A percentile compares a stretch with the other conserved stretches of the same genome.
Evolutionary conservation across 2,888 invertebrate species (phyloP).

Genomic region (Drosophila lacicola): DNA sequence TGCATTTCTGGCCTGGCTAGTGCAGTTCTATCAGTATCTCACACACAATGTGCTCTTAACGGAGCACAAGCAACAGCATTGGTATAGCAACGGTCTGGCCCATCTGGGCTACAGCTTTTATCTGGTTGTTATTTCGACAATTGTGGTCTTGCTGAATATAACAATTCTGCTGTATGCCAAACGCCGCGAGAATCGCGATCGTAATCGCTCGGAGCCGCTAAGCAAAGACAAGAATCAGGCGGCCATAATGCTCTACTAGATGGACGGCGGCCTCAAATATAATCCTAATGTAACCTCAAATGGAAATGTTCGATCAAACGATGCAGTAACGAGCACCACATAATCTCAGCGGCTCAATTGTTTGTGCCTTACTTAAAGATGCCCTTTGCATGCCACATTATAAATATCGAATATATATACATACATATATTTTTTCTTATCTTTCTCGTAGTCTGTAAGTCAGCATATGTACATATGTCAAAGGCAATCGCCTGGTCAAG

Average conservation of each 20-base stretch:
- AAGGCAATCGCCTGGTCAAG: slow-evolving; percentile 11
- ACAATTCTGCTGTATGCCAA: slow-evolving; percentile 80
- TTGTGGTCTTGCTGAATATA: slow-evolving; percentile 83
- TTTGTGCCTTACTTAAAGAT: slow-evolving; percentile 66
- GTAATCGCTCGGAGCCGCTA: slow-evolving; percentile 79
- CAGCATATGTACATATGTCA: slow-evolving; percentile 13
- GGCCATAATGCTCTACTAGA: slow-evolving; percentile 85
- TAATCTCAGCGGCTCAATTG: slow-evolving; percentile 69
- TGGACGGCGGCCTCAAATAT: not conserved
- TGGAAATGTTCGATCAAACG: slow-evolving; percentile 43
- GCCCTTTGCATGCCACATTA: slow-evolving; percentile 68
- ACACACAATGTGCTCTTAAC: slow-evolving; percentile 93
- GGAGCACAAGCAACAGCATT: slow-evolving; percentile 91
- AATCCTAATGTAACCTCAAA: slow-evolving; percentile 64
- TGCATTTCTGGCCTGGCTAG: slow-evolving; percentile 92
- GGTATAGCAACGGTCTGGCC: slow-evolving; percentile 93
- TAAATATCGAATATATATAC: slow-evolving; percentile 22
- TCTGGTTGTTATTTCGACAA: slow-evolving; percentile 82
- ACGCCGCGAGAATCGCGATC: slow-evolving; percentile 77
- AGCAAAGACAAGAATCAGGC: slow-evolving; percentile 84
- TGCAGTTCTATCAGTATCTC: slow-evolving; percentile 92
- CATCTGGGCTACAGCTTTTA: slow-evolving; percentile 95
- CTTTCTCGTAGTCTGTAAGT: slow-evolving; percentile 37
- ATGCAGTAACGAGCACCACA: slow-evolving; percentile 33
- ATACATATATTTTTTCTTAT: not conserved